Conservation (phyloP, 2,797 vertebrate species). For the Hypotaenidia philippensis region DNA sequence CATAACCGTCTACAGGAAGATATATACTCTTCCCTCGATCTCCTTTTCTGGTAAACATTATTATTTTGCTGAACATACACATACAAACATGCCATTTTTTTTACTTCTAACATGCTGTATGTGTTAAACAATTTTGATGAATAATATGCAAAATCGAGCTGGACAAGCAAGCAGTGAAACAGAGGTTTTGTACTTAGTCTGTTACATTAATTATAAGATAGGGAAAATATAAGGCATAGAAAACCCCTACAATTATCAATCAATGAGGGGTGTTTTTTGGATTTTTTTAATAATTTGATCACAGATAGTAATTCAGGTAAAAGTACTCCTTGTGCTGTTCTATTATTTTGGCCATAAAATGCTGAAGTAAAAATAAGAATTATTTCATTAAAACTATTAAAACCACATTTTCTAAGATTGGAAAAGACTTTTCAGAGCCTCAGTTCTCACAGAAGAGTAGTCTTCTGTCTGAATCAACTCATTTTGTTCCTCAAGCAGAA, state of each 20-base stretch:
- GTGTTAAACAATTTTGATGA: background rate
- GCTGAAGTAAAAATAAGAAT: background rate
- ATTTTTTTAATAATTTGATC: background rate
- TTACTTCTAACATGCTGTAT: background rate
- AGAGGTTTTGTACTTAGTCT: background rate
- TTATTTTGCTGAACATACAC: background rate
- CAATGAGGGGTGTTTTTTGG: no score
- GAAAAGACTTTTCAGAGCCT: background rate
- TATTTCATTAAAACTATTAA: background rate
- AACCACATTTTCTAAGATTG: background rate
- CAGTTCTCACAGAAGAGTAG: background rate
- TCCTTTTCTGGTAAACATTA: background rate
- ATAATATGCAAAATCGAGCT: background rate
- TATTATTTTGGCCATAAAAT: background rate
- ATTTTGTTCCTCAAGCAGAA: background rate
- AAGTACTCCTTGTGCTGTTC: background rate
- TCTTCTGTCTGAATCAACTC: background rate
- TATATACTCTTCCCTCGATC: background rate
- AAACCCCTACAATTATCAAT: background rate
- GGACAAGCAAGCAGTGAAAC: background rate
- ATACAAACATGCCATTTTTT: background rate
- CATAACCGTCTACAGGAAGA: background rate
- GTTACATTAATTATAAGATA: background rate
- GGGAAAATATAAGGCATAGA: background rate
- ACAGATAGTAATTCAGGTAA: background rate